Evolutionary conservation across 2,113 vertebrate genomes (phyloP).

Genomic region (Dicentrarchus labrax): DNA sequence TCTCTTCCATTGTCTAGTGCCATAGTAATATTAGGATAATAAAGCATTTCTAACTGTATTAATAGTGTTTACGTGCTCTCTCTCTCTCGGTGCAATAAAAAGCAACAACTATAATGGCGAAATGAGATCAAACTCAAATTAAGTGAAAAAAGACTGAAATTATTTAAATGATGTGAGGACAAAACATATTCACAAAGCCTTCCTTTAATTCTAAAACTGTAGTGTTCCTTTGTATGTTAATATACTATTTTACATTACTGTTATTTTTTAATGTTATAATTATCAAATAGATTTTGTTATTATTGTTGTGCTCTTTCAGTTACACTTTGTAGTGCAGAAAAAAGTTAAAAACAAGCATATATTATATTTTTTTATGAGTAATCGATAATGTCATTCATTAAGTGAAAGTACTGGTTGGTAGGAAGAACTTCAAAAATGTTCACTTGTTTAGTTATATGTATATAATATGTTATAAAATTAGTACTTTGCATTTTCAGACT

Average conservation of each 20-base stretch:
- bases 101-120: background rate
- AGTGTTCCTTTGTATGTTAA: background rate
- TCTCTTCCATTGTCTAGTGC: background rate
- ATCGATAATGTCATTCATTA: background rate
- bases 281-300: background rate
- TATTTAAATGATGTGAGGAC: slow-evolving; percentile 7
- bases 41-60: background rate
- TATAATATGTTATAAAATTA: background rate
- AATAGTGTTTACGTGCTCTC: slow-evolving; percentile 1
- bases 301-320: slow-evolving; percentile 47
- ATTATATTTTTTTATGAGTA: background rate
- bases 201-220: background rate
- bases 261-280: background rate
- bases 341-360: background rate
- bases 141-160: background rate
- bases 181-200: background rate
- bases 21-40: slow-evolving; percentile 6
- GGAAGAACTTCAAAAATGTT: background rate
- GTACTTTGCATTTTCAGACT: background rate
- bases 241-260: background rate
- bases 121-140: background rate
- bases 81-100: slow-evolving; percentile 23
- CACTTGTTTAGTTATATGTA: background rate
- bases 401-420: background rate
- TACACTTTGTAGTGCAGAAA: slow-evolving; percentile 13